These are phyloP conservation scores for Tupaia chinensis DNA, from an alignment of 2,113 vertebrate species.

Conservation along the genomic window DNA sequence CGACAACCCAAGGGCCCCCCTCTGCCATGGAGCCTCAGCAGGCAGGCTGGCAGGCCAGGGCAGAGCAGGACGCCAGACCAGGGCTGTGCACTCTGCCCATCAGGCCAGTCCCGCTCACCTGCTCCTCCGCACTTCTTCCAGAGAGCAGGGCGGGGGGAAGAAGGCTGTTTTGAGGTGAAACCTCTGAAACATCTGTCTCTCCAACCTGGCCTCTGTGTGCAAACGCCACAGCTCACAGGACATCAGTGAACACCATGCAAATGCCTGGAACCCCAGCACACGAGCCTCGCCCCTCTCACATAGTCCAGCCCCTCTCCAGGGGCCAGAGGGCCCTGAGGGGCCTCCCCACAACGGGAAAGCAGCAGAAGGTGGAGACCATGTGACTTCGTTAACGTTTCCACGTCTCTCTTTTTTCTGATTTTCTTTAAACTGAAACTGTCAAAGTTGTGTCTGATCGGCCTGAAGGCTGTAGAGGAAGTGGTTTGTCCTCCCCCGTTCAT, in stretches of 20 bases:
- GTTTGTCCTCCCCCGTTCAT: constrained; percentile 66
- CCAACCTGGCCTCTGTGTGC: neutral
- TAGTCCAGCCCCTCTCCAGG: rapidly evolving
- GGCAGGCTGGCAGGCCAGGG: neutral
- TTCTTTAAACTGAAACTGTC: constrained; percentile 71
- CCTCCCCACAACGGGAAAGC: neutral
- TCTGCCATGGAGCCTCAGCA: neutral
- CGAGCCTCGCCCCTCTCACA: neutral
- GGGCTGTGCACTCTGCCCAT: rapidly evolving
- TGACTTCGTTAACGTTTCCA: neutral
- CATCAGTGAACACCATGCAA: neutral
- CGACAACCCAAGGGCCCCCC: neutral
- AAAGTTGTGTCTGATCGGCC: constrained; percentile 50
- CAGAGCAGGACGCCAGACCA: too few relatives aligned
- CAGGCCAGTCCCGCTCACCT: neutral
- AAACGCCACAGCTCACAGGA: neutral
- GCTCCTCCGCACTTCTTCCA: neutral
- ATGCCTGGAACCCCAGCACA: neutral
- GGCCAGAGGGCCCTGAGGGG: rapidly evolving
- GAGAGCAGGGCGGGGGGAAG: neutral
- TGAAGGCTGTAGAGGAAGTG: constrained; percentile 79
- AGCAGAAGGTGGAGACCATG: neutral
- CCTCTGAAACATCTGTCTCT: neutral
- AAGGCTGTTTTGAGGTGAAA: neutral
- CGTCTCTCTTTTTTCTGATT: neutral